Percentiles rank a stretch among this genome's conserved stretches.
Evolutionary conservation across 2,797 vertebrate species (phyloP).

Genomic region (Rhabdophis nuchalis): DNA sequence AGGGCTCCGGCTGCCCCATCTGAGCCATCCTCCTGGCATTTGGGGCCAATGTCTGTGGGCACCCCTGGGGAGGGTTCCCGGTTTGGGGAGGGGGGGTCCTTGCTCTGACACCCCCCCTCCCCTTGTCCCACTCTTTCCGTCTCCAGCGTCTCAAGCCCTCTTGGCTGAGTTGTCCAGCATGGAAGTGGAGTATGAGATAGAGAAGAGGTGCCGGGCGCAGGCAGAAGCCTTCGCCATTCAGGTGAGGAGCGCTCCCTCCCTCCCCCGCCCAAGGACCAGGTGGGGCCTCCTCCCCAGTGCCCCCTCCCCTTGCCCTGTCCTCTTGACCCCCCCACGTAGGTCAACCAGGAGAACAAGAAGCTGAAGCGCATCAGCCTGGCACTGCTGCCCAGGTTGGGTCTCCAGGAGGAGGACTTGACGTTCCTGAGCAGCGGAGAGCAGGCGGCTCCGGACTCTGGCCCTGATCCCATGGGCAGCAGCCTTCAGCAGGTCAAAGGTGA

Average conservation of each 20-base stretch:
- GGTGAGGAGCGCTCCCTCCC: slow-evolving; percentile 54
- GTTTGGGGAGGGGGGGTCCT: not conserved
- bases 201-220: slow-evolving; percentile 70
- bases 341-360: slow-evolving; percentile 71
- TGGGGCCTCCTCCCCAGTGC: not conserved
- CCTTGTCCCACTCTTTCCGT: rapidly evolving
- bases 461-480: slow-evolving; percentile 47
- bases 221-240: slow-evolving; percentile 71
- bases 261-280: not conserved
- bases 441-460: not conserved
- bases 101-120: too few species aligned
- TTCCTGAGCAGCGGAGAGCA: not conserved
- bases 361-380: slow-evolving; percentile 72
- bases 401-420: slow-evolving; percentile 57
- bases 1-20: not conserved
- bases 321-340: slow-evolving; percentile 67
- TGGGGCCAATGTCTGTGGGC: not conserved
- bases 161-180: slow-evolving; percentile 75
- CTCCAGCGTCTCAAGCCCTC: slow-evolving; percentile 73
- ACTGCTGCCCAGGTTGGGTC: slow-evolving; percentile 57
- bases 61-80: not conserved
- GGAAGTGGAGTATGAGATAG: slow-evolving; percentile 75
- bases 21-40: not conserved
- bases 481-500: slow-evolving; percentile 75
- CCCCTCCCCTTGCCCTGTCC: rapidly evolving